These are phyloP conservation scores for Adelognathus sp. DNA, from an alignment of 2,888 invertebrate species.

Conservation along the genomic window DNA sequence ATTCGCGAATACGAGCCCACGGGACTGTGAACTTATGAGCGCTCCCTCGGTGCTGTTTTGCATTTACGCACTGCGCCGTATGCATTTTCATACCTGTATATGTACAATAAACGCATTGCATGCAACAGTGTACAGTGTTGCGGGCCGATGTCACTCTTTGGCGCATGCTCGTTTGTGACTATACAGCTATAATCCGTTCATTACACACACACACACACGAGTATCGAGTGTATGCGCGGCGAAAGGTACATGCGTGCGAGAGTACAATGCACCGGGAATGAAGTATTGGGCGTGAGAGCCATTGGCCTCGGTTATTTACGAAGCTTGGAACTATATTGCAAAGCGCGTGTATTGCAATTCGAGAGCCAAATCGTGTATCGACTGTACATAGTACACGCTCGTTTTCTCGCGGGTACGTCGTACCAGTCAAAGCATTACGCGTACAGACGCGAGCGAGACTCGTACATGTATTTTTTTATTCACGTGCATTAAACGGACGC, in stretches of 20 bases:
- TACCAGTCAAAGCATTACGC: background rate
- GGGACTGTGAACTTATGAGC: conserved; percentile 49
- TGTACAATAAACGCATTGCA: no score
- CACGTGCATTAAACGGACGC: conserved; percentile 46
- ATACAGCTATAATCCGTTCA: background rate
- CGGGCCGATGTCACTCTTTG: conserved; percentile 32
- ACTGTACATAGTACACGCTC: background rate
- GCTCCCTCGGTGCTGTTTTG: conserved; percentile 27
- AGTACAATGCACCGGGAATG: conserved; percentile 49
- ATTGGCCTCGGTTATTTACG: conserved; percentile 45
- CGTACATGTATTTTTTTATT: conserved; percentile 44
- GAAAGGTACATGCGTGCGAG: conserved; percentile 33
- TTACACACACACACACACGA: background rate
- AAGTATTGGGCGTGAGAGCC: conserved; percentile 22
- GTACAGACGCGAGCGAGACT: background rate
- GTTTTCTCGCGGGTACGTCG: background rate
- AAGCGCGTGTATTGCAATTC: background rate
- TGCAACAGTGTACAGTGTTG: conserved; percentile 31
- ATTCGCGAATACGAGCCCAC: conserved; percentile 23
- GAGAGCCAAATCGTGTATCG: background rate
- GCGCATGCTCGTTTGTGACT: conserved; percentile 16
- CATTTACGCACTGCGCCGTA: conserved; percentile 11
- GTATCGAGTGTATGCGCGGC: background rate
- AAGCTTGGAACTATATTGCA: conserved; percentile 21
- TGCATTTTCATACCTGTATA: background rate